Percentiles rank a stretch among this genome's conserved stretches.
phyloP scores from a whole-genome alignment of 2,797 vertebrate species.

The Loris lydekkerianus region DNA sequence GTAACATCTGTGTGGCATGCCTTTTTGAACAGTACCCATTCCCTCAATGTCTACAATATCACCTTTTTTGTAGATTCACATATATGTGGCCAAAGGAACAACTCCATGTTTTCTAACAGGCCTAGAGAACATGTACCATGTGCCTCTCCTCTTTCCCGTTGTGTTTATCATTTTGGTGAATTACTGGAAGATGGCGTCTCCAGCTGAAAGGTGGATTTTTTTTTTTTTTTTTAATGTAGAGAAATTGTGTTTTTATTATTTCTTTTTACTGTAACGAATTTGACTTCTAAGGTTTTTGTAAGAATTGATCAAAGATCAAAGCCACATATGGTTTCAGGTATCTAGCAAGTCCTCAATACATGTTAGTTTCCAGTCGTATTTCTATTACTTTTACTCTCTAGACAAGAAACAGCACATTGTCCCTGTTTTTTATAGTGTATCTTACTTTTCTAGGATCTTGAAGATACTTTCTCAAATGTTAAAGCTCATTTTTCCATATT shows the following conservation, averaged over 20 bases:
- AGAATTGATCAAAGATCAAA: slow-evolving; percentile 23
- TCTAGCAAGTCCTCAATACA: not conserved
- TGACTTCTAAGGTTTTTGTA: not conserved
- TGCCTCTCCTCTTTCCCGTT: too few species aligned
- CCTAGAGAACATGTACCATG: too few species aligned
- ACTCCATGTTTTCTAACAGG: too few species aligned
- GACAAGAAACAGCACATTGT: not conserved
- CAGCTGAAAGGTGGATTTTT: too few species aligned
- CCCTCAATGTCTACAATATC: too few species aligned
- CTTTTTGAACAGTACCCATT: too few species aligned
- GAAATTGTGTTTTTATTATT: not conserved
- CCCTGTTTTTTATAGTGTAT: not conserved
- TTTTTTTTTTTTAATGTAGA: slow-evolving; percentile 1
- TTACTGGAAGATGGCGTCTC: too few species aligned
- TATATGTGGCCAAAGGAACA: too few species aligned
- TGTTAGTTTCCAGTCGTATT: not conserved
- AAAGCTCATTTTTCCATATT: not conserved
- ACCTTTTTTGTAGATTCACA: too few species aligned
- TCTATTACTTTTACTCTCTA: not conserved
- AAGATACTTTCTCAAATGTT: not conserved
- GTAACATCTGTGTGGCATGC: too few species aligned
- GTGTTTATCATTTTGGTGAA: too few species aligned
- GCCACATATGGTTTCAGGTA: not conserved
- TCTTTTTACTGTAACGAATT: not conserved
- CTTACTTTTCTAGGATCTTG: slow-evolving; percentile 21